Percentiles rank a stretch among this genome's conserved stretches.
These are phyloP conservation scores for Mustela lutreola DNA, from an alignment of 2,113 vertebrate species.

Conservation along the genomic window DNA sequence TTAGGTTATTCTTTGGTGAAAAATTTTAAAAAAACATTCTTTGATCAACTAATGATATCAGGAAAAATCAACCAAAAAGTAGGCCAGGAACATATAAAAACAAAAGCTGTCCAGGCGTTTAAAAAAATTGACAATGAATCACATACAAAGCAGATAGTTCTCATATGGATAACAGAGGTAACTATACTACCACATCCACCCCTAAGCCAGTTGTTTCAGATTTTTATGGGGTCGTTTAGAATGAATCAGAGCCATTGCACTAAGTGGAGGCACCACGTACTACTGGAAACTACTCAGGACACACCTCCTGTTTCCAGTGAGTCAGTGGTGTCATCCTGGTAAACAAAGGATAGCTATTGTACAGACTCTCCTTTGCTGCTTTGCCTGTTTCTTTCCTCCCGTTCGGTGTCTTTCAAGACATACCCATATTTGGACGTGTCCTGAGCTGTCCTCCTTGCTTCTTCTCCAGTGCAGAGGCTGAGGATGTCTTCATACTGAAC, in stretches of 20 bases:
- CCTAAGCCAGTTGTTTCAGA: not conserved
- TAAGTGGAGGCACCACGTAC: not conserved
- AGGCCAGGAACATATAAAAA: not conserved
- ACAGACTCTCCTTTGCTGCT: not conserved
- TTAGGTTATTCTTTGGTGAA: not conserved
- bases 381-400: not conserved
- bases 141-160: not conserved
- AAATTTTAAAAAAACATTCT: constrained; percentile 33
- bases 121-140: not conserved
- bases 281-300: not conserved
- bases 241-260: not conserved
- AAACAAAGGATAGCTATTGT: not conserved
- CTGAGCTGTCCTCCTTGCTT: constrained; percentile 95
- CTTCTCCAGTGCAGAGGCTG: constrained; percentile 95
- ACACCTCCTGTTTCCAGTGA: not conserved
- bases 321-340: not conserved
- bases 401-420: not conserved
- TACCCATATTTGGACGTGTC: constrained; percentile 96
- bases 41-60: not conserved
- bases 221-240: not conserved
- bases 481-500: constrained; percentile 98
- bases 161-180: not conserved
- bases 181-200: not conserved
- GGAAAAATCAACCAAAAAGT: constrained; percentile 16
- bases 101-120: not conserved